Evolutionary conservation across 2,797 vertebrate species (phyloP).

Genomic region (Chrosomus eos): DNA sequence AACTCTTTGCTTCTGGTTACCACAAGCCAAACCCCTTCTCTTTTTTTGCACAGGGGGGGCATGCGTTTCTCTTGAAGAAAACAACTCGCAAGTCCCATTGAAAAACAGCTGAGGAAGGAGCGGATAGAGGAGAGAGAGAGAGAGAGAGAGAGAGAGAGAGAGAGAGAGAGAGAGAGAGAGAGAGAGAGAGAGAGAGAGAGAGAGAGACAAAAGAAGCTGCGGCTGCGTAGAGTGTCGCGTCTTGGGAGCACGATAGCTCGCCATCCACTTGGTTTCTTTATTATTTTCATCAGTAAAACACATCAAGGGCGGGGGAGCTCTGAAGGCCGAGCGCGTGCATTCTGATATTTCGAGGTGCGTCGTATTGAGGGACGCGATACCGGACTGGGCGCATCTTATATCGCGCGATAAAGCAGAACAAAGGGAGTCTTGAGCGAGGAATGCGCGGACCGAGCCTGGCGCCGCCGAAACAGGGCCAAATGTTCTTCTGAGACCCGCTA

Average conservation of each 20-base stretch:
- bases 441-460: conserved; percentile 67
- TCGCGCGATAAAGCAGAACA: conserved; percentile 78
- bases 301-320: conserved; percentile 55
- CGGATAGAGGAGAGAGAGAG: conserved; percentile 66
- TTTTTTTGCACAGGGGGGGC: conserved; percentile 9
- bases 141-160: conserved; percentile 73
- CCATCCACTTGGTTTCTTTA: conserved; percentile 59
- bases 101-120: conserved; percentile 66
- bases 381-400: conserved; percentile 65
- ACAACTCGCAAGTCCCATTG: conserved; percentile 76
- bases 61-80: conserved; percentile 65
- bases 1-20: conserved; percentile 38
- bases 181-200: conserved; percentile 39
- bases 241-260: conserved; percentile 71
- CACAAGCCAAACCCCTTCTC: conserved; percentile 45
- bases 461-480: conserved; percentile 72
- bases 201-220: conserved; percentile 79
- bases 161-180: conserved; percentile 65
- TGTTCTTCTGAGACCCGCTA: conserved; percentile 74
- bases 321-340: conserved; percentile 48
- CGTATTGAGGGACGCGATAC: conserved; percentile 65
- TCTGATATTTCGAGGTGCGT: conserved; percentile 60
- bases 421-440: conserved; percentile 73
- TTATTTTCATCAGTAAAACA: conserved; percentile 17
- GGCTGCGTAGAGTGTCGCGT: conserved; percentile 76